Evolutionary conservation across 1,140 invertebrate species (phyloP).

Genomic region (Battus philenor): DNA sequence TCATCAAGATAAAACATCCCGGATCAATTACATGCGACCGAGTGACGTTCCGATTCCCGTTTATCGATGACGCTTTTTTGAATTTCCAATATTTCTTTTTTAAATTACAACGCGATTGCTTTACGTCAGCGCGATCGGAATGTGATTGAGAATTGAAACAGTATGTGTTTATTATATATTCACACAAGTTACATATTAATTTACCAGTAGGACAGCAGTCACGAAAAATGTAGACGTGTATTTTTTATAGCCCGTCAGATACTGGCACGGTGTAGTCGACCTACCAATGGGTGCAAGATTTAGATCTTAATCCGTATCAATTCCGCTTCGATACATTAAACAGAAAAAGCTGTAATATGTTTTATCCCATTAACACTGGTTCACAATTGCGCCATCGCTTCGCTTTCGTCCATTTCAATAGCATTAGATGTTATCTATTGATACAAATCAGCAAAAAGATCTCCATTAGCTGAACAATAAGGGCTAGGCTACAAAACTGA

Average conservation of each 20-base stretch:
- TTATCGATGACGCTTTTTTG: slow-evolving; percentile 51
- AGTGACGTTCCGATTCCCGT: slow-evolving; percentile 65
- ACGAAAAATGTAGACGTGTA: too few species aligned
- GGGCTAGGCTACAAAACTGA: slow-evolving; percentile 29
- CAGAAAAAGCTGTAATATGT: slow-evolving; percentile 26
- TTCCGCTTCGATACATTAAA: slow-evolving; percentile 27
- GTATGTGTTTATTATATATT: too few species aligned
- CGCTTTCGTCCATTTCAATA: slow-evolving; percentile 46
- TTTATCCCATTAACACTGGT: slow-evolving; percentile 35
- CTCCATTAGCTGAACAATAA: slow-evolving; percentile 35
- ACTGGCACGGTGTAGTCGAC: slow-evolving; percentile 1
- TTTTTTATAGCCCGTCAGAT: too few species aligned
- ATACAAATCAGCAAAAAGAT: slow-evolving; percentile 53
- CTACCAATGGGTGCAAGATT: neutral
- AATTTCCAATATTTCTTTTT: slow-evolving; percentile 28
- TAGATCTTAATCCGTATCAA: slow-evolving; percentile 25
- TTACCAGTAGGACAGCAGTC: too few species aligned
- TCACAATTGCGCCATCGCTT: slow-evolving; percentile 31
- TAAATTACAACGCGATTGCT: slow-evolving; percentile 27
- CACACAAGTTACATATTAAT: too few species aligned
- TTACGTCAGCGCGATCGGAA: neutral
- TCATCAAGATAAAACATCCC: slow-evolving; percentile 73
- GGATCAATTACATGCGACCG: slow-evolving; percentile 70
- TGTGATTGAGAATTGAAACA: neutral
- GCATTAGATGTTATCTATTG: slow-evolving; percentile 49